Evolutionary conservation across 2,797 vertebrate genomes (phyloP), one percentile per base, ranked within the genome.

Genomic region (Alosa sapidissima): DNA sequence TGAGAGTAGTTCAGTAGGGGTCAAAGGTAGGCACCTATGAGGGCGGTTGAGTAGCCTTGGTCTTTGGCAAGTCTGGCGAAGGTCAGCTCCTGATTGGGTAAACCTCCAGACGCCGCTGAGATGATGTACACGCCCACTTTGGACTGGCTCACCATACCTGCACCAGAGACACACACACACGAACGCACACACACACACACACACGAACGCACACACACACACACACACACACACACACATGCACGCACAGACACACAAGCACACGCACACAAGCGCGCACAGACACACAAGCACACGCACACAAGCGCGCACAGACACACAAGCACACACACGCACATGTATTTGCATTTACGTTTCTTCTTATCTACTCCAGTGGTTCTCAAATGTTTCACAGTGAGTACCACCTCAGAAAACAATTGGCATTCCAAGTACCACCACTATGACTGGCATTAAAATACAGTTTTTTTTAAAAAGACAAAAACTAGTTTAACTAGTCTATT

Each of bases 51-150:
- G 11, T 98, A 99, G 78, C 97, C 97, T 52, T 92, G 93, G 3
- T 94, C 89, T 88, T 96, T 94, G 68, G 95, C 92, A 2, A 97
- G 92, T 72, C 88, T 94, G 14, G 97, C 95, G 72, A 98, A 98
- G 0, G 97, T 97, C 14, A 96, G 82, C 93, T 99, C 98, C 21
- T 91, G 91, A 49, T 84, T 85, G 36, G 97, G 96, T 72, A 99
- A 96, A 81, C 97, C 97, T n/a, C 98, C 98, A 0, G 97, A 97
- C 0, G 93, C 94, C 6, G 96, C 97, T 0, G 94, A 92, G 87
- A 97, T 95, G 13, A 97, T 0, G 89, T 94, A 97, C 1, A 97
- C 96, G 0, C 95, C 95, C 0, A 91, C 0, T 3, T 1, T 83
- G 13, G 16, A 16, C 0, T 55, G 2, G 2, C 33, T 45, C 33